Evolutionary conservation across 1,140 invertebrate species (phyloP).

Genomic region (Drosophila sturtevanti): DNA sequence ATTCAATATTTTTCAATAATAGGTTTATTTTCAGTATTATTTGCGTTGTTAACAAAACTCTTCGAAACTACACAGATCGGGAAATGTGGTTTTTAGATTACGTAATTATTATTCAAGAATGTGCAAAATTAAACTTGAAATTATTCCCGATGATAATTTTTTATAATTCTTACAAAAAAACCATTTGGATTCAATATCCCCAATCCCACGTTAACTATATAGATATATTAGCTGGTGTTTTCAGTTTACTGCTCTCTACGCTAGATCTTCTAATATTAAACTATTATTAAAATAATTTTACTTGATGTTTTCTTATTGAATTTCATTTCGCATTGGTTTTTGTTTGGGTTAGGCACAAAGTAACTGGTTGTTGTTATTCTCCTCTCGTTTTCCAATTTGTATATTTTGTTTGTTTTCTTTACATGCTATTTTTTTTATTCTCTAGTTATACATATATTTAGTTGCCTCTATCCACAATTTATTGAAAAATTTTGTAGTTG

Average conservation of each 20-base stretch:
- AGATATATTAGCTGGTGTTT: constrained; percentile 44
- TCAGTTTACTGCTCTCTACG: constrained; percentile 46
- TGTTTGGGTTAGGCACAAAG: constrained; percentile 74
- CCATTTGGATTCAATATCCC: neutral
- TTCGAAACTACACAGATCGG: neutral
- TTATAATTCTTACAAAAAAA: constrained; percentile 3
- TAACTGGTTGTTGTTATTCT: constrained; percentile 59
- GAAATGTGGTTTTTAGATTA: neutral
- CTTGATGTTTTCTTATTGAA: constrained; percentile 70
- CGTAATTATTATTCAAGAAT: neutral
- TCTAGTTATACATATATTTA: constrained; percentile 56
- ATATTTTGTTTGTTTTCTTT: constrained; percentile 31
- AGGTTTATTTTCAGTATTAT: neutral
- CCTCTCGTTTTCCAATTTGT: constrained; percentile 35
- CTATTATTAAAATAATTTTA: constrained; percentile 53
- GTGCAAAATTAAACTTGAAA: neutral
- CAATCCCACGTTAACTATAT: constrained; percentile 9
- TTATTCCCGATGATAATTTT: neutral
- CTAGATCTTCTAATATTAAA: constrained; percentile 52
- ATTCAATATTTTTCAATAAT: neutral
- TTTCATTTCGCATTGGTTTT: constrained; percentile 31
- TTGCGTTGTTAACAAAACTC: neutral
- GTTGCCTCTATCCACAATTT: constrained; percentile 53
- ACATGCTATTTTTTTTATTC: constrained; percentile 65
- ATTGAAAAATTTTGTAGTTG: constrained; percentile 60